Percentiles rank a stretch among this genome's conserved stretches.
phyloP scores from a whole-genome alignment of 1,140 invertebrate species.

The Cyrtorhinus lividipennis region DNA sequence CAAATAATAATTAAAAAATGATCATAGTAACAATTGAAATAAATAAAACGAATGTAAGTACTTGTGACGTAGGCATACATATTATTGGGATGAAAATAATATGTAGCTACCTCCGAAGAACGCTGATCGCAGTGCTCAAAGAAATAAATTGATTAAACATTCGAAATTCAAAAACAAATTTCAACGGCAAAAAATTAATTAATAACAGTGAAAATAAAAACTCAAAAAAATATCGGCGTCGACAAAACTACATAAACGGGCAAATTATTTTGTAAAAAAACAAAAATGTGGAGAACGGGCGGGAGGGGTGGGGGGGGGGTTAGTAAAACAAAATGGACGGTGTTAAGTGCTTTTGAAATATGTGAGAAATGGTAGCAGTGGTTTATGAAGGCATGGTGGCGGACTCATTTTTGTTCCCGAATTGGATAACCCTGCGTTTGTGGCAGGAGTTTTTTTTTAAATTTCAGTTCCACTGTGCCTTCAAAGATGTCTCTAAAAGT shows the following conservation, averaged over 20 bases:
- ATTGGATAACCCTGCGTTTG: slow-evolving; percentile 38
- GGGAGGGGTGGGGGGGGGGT: background rate
- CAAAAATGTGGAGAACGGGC: background rate
- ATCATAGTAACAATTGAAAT: background rate
- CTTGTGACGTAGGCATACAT: background rate
- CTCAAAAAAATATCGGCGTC: slow-evolving; percentile 2
- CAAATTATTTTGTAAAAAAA: slow-evolving; percentile 10
- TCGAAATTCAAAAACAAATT: background rate
- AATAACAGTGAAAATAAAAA: slow-evolving; percentile 10
- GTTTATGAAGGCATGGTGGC: slow-evolving; percentile 13
- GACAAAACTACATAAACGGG: slow-evolving; percentile 4
- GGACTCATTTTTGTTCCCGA: slow-evolving; percentile 22
- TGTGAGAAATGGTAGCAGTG: slow-evolving; percentile 19
- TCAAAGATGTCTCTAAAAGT: background rate
- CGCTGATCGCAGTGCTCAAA: background rate
- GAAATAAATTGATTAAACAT: background rate
- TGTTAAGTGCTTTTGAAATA: slow-evolving; percentile 16
- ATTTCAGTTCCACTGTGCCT: background rate
- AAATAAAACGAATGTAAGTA: background rate
- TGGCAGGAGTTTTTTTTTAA: slow-evolving; percentile 11
- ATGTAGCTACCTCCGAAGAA: background rate
- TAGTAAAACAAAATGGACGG: slow-evolving; percentile 20
- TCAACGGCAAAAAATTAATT: background rate
- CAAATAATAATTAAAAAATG: background rate
- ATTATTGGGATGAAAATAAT: background rate